phyloP scores from a whole-genome alignment of 2,888 invertebrate species.

The Blastobasis lacticolella region DNA sequence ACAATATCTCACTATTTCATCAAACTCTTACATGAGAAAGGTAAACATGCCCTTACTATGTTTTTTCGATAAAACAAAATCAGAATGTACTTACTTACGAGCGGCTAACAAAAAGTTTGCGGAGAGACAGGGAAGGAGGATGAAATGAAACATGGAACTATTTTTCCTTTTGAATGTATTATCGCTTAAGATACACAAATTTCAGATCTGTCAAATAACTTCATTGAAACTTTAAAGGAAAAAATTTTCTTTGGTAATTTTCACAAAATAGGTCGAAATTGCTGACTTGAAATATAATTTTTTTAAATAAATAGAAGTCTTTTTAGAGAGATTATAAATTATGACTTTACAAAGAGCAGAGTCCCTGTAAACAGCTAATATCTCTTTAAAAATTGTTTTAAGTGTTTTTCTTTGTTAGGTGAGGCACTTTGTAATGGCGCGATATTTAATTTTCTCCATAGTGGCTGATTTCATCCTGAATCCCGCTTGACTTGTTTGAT shows the following conservation, averaged over 20 bases:
- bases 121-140: not conserved
- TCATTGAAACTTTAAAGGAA: not conserved
- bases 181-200: no score
- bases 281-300: not conserved
- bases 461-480: conserved; percentile 5
- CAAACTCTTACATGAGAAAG: conserved; percentile 87
- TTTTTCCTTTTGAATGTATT: conserved; percentile 6
- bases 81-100: not conserved
- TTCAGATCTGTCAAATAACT: conserved; percentile 3
- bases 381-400: conserved; percentile 15
- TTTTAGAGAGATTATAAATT: no score
- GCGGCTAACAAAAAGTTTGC: not conserved
- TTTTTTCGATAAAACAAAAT: not conserved
- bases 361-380: conserved; percentile 17
- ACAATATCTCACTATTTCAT: conserved; percentile 95
- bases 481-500: conserved; percentile 14
- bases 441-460: conserved; percentile 1
- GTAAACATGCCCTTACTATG: no score
- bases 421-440: conserved; percentile 16
- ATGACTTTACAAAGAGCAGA: not conserved
- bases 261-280: conserved; percentile 6
- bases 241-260: not conserved
- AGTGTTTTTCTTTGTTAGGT: conserved; percentile 18
- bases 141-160: not conserved
- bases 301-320: conserved; percentile 2